Conservation (phyloP, 2,888 invertebrate species). For the Eupithecia abbreviata region DNA sequence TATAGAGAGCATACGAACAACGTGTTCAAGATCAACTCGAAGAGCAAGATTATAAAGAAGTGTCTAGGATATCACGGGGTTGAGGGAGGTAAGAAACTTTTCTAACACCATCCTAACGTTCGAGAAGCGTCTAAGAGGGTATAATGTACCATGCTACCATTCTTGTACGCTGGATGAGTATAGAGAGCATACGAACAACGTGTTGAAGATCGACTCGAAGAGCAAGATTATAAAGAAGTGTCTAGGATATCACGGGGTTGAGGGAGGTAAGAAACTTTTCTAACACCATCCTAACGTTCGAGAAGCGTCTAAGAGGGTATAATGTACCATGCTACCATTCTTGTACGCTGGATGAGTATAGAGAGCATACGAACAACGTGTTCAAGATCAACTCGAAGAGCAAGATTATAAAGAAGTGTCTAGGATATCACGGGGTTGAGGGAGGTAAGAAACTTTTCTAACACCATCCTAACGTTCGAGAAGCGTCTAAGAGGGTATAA, state of each 20-base stretch:
- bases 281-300: background rate
- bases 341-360: too few relatives aligned
- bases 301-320: too few relatives aligned
- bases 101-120: background rate
- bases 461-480: too few relatives aligned
- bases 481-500: too few relatives aligned
- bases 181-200: background rate
- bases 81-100: background rate
- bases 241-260: slow-evolving; percentile 2
- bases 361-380: background rate
- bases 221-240: background rate
- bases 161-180: background rate
- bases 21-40: background rate
- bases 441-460: too few relatives aligned
- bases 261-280: background rate
- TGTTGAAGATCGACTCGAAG: background rate
- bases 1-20: background rate
- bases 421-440: slow-evolving; percentile 5
- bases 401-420: background rate
- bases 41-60: background rate
- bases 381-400: background rate
- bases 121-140: background rate
- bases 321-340: too few relatives aligned
- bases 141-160: slow-evolving; percentile 1
- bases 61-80: slow-evolving; percentile 5